Evolutionary conservation across 64 coral and sea anemone genomes (phyloP), one percentile per base, ranked within the genome.

Genomic region (Pachyseris speciosa): DNA sequence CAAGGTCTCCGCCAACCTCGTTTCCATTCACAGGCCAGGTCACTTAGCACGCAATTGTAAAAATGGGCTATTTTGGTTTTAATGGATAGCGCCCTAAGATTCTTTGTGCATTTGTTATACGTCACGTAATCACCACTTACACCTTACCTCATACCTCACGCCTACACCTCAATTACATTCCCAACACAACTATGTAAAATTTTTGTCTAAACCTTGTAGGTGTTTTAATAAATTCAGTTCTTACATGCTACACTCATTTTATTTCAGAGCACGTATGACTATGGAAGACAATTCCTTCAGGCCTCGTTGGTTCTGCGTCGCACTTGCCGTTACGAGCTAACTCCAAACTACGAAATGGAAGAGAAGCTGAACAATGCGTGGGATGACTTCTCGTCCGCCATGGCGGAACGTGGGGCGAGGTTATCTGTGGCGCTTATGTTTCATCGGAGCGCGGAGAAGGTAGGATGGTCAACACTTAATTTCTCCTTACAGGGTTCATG

Each of bases 371-470:
- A 92, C 20, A 89, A 86, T 5, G 94, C 90, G 12, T 99, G 97
- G 93, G 57, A 64, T 28, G 89, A 93, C 30, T 95, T 99, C 20
- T 89, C 86, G 30, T 85, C 64, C 5, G 94, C 86, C 27, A 95
- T 99, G 89, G 89, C 93, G 2, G 97, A 99, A 34, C 90, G 97
- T 36, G 97, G 97, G 17, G 94, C 89, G 37, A 91, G 97, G 19
- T 71, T 99, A 15, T 92, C 94, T 4, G 97, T 92, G 52, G 93
- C 97, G 20, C 75, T 95, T 7, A 95, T 95, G 97, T 99, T 99
- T 91, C 95, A 95, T 90, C 86, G 91, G n/a, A 99, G 94, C 55
- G 90, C 97, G 25, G 93, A 99, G 43, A 89, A 95, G 94, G 97
- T 99, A 36, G 28, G 36, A 20, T 42, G 52, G 41, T 40, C 33